These are phyloP conservation scores for Xiphophorus hellerii DNA, from an alignment of 2,113 vertebrate species.

Conservation along the genomic window DNA sequence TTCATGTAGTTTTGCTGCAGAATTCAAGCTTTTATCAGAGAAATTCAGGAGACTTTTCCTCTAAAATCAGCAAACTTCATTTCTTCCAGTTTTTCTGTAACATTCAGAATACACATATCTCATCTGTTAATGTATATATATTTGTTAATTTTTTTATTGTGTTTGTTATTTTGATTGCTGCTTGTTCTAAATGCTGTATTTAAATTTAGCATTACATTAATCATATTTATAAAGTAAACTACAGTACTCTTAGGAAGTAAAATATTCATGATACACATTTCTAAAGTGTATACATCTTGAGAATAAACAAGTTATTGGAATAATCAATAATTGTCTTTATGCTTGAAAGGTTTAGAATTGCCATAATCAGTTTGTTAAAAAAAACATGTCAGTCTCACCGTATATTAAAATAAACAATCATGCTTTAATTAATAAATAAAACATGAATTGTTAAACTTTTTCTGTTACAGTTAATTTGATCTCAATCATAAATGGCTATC, in stretches of 20 bases:
- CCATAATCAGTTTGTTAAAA: neutral
- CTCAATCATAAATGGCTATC: no score
- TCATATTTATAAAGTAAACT: neutral
- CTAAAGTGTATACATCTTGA: neutral
- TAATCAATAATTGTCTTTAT: neutral
- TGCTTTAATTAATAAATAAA: no score
- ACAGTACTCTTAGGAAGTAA: no score
- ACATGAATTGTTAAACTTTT: no score
- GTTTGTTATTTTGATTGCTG: no score
- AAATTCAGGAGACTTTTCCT: neutral
- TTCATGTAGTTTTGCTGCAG: neutral
- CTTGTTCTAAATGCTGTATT: neutral
- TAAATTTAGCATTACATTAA: neutral
- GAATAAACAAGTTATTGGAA: neutral
- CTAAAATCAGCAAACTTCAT: neutral
- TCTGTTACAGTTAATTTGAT: neutral
- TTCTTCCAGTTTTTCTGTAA: neutral
- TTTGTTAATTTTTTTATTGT: neutral
- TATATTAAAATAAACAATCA: neutral
- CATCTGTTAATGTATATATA: neutral
- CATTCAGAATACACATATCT: neutral
- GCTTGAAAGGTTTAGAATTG: neutral
- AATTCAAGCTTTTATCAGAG: neutral
- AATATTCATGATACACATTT: no score
- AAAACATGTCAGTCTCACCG: neutral